Conservation (phyloP, 1,140 invertebrate species). For the Copidosoma floridanum region DNA sequence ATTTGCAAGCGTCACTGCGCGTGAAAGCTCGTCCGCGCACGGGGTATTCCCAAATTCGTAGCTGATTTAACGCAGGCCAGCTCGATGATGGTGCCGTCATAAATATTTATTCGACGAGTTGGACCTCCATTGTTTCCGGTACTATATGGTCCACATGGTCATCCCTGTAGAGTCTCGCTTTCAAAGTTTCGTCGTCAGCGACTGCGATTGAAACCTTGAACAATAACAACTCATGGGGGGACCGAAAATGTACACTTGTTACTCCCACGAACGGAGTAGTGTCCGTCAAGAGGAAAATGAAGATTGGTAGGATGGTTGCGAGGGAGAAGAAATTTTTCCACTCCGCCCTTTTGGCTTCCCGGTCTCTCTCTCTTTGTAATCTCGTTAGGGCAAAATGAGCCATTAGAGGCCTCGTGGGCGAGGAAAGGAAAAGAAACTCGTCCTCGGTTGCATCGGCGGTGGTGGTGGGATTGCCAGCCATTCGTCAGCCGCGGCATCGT, state of each 20-base stretch:
- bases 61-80: background rate
- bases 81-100: background rate
- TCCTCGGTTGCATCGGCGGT: background rate
- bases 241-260: no score
- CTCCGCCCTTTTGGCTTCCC: background rate
- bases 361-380: background rate
- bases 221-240: no score
- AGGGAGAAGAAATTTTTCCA: background rate
- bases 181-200: no score
- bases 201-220: no score
- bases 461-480: background rate
- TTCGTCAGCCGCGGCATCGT: constrained; percentile 8
- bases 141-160: no score
- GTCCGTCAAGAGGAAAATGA: background rate
- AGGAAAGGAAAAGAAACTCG: background rate
- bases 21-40: background rate
- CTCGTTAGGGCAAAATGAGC: constrained; percentile 19
- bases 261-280: no score
- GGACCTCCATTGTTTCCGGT: no score
- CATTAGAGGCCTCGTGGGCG: background rate
- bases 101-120: constrained; percentile 14
- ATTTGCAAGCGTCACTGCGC: constrained; percentile 6
- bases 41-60: no score
- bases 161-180: no score
- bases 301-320: background rate